These are phyloP conservation scores for Enteromius viviparus DNA, from an alignment of 2,797 vertebrate genomes.

Conservation along the genomic window DNA sequence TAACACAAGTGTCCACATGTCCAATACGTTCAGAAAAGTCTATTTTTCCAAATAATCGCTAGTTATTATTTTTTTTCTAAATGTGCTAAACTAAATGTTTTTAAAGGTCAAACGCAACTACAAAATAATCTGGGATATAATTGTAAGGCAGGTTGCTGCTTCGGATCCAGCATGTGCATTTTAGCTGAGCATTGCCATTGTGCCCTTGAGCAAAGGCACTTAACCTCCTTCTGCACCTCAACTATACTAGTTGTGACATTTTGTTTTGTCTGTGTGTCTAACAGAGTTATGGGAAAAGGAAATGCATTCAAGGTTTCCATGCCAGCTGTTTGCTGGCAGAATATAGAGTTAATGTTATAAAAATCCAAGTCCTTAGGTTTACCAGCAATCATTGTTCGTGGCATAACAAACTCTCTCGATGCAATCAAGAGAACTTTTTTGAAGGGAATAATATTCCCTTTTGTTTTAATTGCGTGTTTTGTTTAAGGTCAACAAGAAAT, in stretches of 20 bases:
- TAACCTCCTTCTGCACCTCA: constrained; percentile 36
- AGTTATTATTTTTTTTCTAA: neutral
- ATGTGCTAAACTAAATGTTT: constrained; percentile 11
- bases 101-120: constrained; percentile 5
- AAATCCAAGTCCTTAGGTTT: neutral
- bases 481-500: neutral
- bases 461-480: neutral
- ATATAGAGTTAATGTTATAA: neutral
- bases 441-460: neutral
- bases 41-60: neutral
- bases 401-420: neutral
- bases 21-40: neutral
- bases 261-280: constrained; percentile 36
- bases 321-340: constrained; percentile 6
- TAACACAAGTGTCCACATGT: neutral
- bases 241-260: constrained; percentile 38
- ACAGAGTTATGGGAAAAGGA: constrained; percentile 35
- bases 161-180: constrained; percentile 4
- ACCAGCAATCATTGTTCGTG: neutral
- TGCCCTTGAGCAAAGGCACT: constrained; percentile 26
- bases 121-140: neutral
- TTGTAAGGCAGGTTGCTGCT: neutral
- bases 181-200: constrained; percentile 25
- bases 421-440: neutral
- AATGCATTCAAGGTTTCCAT: constrained; percentile 1